These are phyloP conservation scores for Anadara kagoshimensis DNA, from an alignment of 1,140 invertebrate species.

Conservation along the genomic window DNA sequence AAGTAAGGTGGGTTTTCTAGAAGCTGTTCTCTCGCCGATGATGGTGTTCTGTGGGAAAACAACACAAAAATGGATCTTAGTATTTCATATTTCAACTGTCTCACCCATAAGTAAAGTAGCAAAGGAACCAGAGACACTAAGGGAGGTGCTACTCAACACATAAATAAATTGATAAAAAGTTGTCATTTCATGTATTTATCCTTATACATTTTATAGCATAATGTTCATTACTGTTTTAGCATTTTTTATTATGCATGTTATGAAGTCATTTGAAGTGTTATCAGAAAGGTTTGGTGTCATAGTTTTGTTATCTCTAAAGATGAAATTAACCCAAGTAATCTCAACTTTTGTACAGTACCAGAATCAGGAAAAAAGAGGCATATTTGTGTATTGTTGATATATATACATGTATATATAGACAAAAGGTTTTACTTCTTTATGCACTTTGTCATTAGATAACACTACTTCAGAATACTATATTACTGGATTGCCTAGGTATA, in stretches of 20 bases:
- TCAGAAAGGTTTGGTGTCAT: background rate
- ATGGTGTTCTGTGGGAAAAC: slow-evolving; percentile 33
- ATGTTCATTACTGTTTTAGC: too few relatives aligned
- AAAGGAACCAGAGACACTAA: background rate
- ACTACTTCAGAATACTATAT: too few relatives aligned
- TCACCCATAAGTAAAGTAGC: too few relatives aligned
- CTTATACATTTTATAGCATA: too few relatives aligned
- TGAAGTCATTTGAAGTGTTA: too few relatives aligned
- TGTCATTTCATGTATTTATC: too few relatives aligned
- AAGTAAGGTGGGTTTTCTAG: slow-evolving; percentile 60
- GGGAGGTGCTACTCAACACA: background rate
- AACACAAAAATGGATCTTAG: background rate
- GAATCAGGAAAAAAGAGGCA: background rate
- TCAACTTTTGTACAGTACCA: background rate
- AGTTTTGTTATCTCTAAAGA: background rate
- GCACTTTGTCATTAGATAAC: too few relatives aligned
- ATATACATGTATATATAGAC: too few relatives aligned
- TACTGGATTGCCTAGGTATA: too few relatives aligned
- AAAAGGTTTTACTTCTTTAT: too few relatives aligned
- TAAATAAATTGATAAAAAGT: too few relatives aligned
- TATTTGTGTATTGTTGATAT: background rate
- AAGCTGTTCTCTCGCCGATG: slow-evolving; percentile 47
- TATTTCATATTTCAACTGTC: background rate
- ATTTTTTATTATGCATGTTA: too few relatives aligned
- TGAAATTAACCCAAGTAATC: background rate